A percentile compares a stretch with the other conserved stretches of the same genome.
Evolutionary conservation across 2,113 vertebrate genomes (phyloP).

Genomic region (Engystomops pustulosus): DNA sequence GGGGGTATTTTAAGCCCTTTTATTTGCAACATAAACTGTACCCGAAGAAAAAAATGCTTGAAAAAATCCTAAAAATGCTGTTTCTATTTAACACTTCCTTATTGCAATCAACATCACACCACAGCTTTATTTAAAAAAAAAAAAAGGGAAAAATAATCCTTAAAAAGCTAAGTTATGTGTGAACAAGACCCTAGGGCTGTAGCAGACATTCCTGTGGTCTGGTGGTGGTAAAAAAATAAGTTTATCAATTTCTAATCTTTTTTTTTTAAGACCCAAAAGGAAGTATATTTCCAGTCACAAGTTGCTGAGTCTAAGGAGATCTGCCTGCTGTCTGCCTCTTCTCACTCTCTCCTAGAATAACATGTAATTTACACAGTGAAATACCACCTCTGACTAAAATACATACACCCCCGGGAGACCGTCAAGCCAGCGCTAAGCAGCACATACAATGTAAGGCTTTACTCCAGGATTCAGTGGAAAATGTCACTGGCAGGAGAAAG

Average conservation of each 20-base stretch:
- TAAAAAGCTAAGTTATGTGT: not conserved
- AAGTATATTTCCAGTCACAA: not conserved
- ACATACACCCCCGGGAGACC: conserved; percentile 19
- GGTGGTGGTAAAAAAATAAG: not conserved
- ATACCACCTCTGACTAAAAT: conserved; percentile 49
- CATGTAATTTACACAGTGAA: conserved; percentile 38
- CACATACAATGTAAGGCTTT: not conserved
- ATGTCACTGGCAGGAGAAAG: too few species aligned
- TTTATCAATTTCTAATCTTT: not conserved
- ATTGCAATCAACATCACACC: too few species aligned
- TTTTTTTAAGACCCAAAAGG: not conserved
- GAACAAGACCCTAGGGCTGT: not conserved
- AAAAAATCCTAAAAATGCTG: too few species aligned
- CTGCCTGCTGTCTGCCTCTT: conserved; percentile 6
- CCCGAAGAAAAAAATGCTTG: too few species aligned
- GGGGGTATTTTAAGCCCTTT: too few species aligned
- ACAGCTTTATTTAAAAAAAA: too few species aligned
- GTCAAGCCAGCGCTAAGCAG: not conserved
- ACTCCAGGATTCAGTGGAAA: too few species aligned
- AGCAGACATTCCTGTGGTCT: not conserved
- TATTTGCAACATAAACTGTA: too few species aligned
- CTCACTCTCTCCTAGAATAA: conserved; percentile 44
- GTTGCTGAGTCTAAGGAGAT: conserved; percentile 13
- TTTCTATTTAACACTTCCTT: too few species aligned
- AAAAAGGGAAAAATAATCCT: too few species aligned